A percentile compares a stretch with the other conserved stretches of the same genome.
These are phyloP conservation scores for Drosophila leonis DNA, from an alignment of 2,888 invertebrate genomes.

Conservation along the genomic window DNA sequence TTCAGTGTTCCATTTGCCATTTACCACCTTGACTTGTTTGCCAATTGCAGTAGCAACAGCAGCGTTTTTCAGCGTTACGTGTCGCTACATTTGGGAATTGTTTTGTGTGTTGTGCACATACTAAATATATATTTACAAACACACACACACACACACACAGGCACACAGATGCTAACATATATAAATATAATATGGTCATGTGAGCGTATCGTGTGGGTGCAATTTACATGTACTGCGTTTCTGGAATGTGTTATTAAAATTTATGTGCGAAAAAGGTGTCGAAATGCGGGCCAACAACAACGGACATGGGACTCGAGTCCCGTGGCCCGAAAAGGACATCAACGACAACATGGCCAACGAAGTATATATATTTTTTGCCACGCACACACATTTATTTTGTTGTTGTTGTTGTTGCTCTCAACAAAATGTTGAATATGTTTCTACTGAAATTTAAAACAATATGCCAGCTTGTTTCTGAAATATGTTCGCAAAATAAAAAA, in stretches of 20 bases:
- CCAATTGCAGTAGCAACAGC: conserved; percentile 63
- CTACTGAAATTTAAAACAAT: conserved; percentile 7
- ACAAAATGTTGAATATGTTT: conserved; percentile 21
- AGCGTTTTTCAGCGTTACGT: conserved; percentile 58
- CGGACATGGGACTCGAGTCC: conserved; percentile 40
- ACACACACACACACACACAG: conserved; percentile 7
- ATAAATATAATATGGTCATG: conserved; percentile 36
- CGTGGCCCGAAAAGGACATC: conserved; percentile 35
- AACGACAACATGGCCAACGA: conserved; percentile 37
- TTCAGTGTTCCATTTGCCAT: conserved; percentile 54
- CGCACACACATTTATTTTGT: conserved; percentile 2
- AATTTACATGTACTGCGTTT: conserved; percentile 59
- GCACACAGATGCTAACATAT: conserved; percentile 5
- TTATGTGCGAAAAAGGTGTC: conserved; percentile 74
- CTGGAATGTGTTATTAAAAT: conserved; percentile 77
- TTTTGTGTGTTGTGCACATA: conserved; percentile 58
- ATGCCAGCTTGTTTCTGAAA: not conserved
- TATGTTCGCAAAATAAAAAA: not conserved
- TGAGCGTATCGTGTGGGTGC: conserved; percentile 57
- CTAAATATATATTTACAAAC: conserved; percentile 34
- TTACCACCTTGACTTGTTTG: conserved; percentile 78
- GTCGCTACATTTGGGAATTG: conserved; percentile 76
- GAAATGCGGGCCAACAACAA: conserved; percentile 56
- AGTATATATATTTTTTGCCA: conserved; percentile 33
- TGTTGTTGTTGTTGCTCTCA: not conserved